Base-by-base conservation (phyloP, 2,888 invertebrate species). In the Crioceris asparagi region DNA sequence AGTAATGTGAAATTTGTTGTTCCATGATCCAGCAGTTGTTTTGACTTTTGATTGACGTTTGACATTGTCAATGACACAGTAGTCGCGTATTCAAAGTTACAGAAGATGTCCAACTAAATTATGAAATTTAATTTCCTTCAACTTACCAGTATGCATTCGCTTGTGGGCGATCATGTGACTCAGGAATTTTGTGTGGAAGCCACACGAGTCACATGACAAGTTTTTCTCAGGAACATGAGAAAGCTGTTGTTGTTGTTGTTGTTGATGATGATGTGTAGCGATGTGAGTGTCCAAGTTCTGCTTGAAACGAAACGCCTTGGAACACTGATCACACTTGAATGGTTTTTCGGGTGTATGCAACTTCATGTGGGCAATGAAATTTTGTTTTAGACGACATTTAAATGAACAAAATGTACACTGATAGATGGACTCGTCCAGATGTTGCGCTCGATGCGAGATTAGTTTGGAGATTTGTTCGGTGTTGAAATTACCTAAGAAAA, bases 111-210 rank as follows among this genome's bases (percentile, higher is more conserved):
- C n/a, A n/a, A n/a, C n/a, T n/a, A n/a, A n/a, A n/a, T n/a, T n/a
- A n/a, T n/a, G n/a, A n/a, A n/a, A n/a, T n/a, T n/a, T n/a, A n/a
- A 32, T 25, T 33, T 19, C 10, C n/a, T 33, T 10, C 18, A 38
- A 21, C 35, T 50, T 53, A 62, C 73, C 72, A 47, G 74, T 69
- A 57, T 79, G 79, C 39, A 75, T 74, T 36, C 77, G 62, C 49
- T 73, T 73, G 56, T 79, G 79, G 10, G 74, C 68, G 30, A 75
- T 71, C 53, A 79, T 68, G 55, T 79, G 75, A 47, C 75, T 76
- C 45, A 75, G 67, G 54, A 73, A 77, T 55, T 77, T 77, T 23
- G 78, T 77, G 41, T 72, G 69, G 56, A 78, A 80, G 6, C 75
- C 75, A 60, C 79, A 80, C n/a, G 69, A 66, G 43, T 77, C 77